Percentiles rank a stretch among this genome's conserved stretches.
Conservation (phyloP, 2,888 invertebrate species). For the Marasmarcha lunaedactyla region DNA sequence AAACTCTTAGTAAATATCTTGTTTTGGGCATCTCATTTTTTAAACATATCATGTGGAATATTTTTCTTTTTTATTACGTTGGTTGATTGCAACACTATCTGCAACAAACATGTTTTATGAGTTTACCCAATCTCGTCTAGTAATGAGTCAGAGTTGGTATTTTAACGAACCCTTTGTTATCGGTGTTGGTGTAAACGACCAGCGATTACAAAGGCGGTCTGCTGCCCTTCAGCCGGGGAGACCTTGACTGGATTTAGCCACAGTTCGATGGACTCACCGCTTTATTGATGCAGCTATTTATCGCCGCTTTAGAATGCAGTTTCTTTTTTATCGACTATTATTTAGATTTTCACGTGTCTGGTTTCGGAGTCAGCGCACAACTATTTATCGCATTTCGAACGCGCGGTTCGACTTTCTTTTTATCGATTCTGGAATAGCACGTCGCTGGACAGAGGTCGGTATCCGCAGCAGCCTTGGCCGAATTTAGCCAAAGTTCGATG, state of each 20-base stretch:
- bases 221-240: conserved; percentile 60
- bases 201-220: conserved; percentile 42
- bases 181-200: conserved; percentile 56
- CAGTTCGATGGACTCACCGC: conserved; percentile 58
- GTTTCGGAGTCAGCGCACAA: conserved; percentile 39
- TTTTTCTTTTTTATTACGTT: background rate
- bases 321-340: background rate
- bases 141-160: conserved; percentile 48
- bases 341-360: conserved; percentile 35
- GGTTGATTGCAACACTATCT: background rate
- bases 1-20: too few relatives aligned
- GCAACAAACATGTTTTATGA: conserved; percentile 16
- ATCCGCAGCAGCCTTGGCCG: conserved; percentile 61
- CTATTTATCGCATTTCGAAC: conserved; percentile 18
- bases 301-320: conserved; percentile 25
- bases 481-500: conserved; percentile 58
- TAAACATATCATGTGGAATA: background rate
- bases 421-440: too few relatives aligned
- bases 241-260: conserved; percentile 67
- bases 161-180: conserved; percentile 58
- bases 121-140: conserved; percentile 28
- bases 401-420: too few relatives aligned
- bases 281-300: conserved; percentile 34
- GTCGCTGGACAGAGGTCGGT: conserved; percentile 32
- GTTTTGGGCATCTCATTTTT: too few relatives aligned